Base-by-base conservation (phyloP, 2,797 vertebrate species). In the Premnoplex brunnescens region DNA sequence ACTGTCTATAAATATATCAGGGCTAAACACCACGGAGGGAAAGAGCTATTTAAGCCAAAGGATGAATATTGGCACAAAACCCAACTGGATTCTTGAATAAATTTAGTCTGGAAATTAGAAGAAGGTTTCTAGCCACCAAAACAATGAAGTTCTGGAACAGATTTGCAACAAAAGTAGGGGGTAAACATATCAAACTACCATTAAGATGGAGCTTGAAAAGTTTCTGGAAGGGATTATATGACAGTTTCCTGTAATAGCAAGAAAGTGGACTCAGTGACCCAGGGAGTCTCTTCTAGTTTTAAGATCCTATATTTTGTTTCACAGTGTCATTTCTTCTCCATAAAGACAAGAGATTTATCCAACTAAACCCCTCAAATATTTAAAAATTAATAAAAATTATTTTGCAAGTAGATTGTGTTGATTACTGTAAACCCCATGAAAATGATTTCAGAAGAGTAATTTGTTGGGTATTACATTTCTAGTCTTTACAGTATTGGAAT, bases 221-320 rank as follows among this genome's bases (percentile, higher is more conserved):
- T 81, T 90, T 94, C 74, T 97, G 83, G 85, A 93, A 22, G 26
- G 85, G 93, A 97, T 96, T 97, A 68, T 81, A 90, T 95, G 55
- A 94, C 10, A 59, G 93, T 95, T 97, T 95, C 94, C 95, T 93
- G 64, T 97, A 94, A 95, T 93, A 97, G 94, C 82, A 94, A 93
- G 88, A 88, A 78, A 95, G 85, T 75, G 46, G 89, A 88, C 52
- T 86, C 82, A 14, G 89, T 88, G 39, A 91, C 93, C 79, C 46
- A 88, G n/a, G 79, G 24, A 81, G 14, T 59, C 62, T 95, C 66
- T 91, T 90, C 72, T 67, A 84, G 58, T 93, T 76, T 84, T 75
- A 89, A 77, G 60, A 66, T 71, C 56, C 60, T 83, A 30, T 54
- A 82, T 84, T 91, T 36, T 66, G 12, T 58, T 95, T 88, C 62